A percentile compares a stretch with the other conserved stretches of the same genome.
Conservation (phyloP, 2,113 vertebrate species). For the Ophthalmolycus amberensis region DNA sequence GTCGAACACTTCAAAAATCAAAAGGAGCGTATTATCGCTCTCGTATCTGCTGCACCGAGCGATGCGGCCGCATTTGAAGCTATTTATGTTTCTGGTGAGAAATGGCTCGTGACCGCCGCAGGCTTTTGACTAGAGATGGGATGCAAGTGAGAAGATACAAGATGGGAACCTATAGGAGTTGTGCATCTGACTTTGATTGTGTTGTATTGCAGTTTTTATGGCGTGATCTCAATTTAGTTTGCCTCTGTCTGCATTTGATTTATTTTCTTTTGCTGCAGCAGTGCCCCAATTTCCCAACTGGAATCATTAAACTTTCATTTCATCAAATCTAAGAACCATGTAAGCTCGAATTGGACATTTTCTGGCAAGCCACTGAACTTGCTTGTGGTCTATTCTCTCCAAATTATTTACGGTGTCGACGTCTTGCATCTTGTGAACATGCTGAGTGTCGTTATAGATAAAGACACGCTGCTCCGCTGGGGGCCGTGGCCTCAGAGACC, state of each 20-base stretch:
- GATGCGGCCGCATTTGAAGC: not conserved
- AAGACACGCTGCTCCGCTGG: not conserved
- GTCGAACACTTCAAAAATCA: constrained; percentile 42
- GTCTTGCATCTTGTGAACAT: constrained; percentile 21
- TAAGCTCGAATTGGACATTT: constrained; percentile 54
- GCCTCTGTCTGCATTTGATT: not conserved
- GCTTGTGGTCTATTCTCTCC: constrained; percentile 27
- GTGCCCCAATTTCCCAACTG: constrained; percentile 53
- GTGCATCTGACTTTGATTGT: not conserved
- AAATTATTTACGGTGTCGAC: constrained; percentile 62
- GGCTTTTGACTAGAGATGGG: not conserved
- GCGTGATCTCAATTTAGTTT: constrained; percentile 19
- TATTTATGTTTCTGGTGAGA: not conserved
- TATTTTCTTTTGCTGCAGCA: not conserved
- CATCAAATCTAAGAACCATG: constrained; percentile 72
- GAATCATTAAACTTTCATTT: constrained; percentile 71
- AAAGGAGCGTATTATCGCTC: not conserved
- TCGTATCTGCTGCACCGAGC: not conserved
- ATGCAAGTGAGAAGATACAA: constrained; percentile 7
- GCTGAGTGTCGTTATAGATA: not conserved
- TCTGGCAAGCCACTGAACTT: constrained; percentile 26
- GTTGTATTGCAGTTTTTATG: not conserved
- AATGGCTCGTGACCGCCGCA: not conserved
- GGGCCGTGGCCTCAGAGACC: not conserved
- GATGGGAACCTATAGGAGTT: not conserved